These are phyloP conservation scores for Petromus typicus DNA, from an alignment of 2,113 vertebrate species.

Conservation along the genomic window DNA sequence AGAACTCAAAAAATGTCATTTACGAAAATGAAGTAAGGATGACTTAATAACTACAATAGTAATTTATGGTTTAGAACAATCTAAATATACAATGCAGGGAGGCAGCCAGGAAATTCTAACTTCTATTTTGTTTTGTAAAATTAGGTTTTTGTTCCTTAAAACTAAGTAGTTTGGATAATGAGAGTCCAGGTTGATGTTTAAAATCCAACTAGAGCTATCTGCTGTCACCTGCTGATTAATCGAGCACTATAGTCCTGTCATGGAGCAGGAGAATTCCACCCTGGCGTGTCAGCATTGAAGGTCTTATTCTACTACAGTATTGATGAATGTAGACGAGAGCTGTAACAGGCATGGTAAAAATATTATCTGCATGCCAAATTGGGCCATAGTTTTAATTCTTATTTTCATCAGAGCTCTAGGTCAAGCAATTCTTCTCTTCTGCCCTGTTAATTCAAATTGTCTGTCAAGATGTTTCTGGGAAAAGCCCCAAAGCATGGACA, in stretches of 20 bases:
- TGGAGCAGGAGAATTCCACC: slow-evolving; percentile 79
- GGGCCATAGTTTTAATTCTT: slow-evolving; percentile 79
- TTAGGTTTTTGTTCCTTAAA: slow-evolving; percentile 35
- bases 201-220: slow-evolving; percentile 72
- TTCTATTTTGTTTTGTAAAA: slow-evolving; percentile 46
- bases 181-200: slow-evolving; percentile 66
- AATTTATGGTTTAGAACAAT: slow-evolving; percentile 58
- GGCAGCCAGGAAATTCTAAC: slow-evolving; percentile 43
- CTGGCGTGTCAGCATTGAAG: slow-evolving; percentile 85
- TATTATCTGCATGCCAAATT: slow-evolving; percentile 83
- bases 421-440: slow-evolving; percentile 77
- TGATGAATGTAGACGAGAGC: slow-evolving; percentile 82
- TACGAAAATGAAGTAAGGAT: slow-evolving; percentile 66
- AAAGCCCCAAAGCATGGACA: slow-evolving; percentile 46
- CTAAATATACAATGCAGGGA: slow-evolving; percentile 30
- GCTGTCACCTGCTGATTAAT: slow-evolving; percentile 86
- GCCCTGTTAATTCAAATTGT: slow-evolving; percentile 54
- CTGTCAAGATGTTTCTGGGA: slow-evolving; percentile 48
- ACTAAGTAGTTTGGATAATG: slow-evolving; percentile 67
- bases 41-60: slow-evolving; percentile 66
- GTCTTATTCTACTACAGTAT: slow-evolving; percentile 83
- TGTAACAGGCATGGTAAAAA: slow-evolving; percentile 79
- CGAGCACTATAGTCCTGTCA: slow-evolving; percentile 76
- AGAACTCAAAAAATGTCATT: slow-evolving; percentile 55
- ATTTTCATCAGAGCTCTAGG: slow-evolving; percentile 74